A percentile compares a stretch with the other conserved stretches of the same genome.
These are phyloP conservation scores for Ormyrus pomaceus DNA, from an alignment of 2,888 invertebrate genomes.

Conservation along the genomic window DNA sequence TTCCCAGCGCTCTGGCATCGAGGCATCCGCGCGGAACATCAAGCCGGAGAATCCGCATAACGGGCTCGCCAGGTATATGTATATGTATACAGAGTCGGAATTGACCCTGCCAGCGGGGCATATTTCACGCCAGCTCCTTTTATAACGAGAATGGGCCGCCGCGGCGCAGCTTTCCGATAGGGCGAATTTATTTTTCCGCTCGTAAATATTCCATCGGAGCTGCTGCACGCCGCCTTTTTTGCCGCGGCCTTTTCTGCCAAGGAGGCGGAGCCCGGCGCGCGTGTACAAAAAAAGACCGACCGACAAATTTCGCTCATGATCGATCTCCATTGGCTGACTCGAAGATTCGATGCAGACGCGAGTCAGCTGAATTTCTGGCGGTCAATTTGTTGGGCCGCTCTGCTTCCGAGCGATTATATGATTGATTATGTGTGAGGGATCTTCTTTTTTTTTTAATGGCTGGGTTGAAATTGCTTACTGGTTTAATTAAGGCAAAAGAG, in stretches of 20 bases:
- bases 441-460: no score
- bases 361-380: no score
- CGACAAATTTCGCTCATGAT: slow-evolving; percentile 53
- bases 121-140: slow-evolving; percentile 45
- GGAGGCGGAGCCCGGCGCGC: not conserved
- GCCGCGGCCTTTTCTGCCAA: not conserved
- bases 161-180: slow-evolving; percentile 4
- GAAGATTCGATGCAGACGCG: not conserved
- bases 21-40: no score
- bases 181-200: slow-evolving; percentile 54
- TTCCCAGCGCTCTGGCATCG: no score
- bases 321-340: slow-evolving; percentile 29
- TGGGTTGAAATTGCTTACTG: no score
- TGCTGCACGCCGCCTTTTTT: slow-evolving; percentile 7
- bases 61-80: not conserved
- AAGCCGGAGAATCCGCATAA: no score
- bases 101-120: slow-evolving; percentile 31
- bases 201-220: slow-evolving; percentile 53
- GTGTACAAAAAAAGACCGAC: not conserved
- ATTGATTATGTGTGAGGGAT: no score
- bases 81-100: slow-evolving; percentile 11
- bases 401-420: no score
- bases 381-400: no score
- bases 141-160: slow-evolving; percentile 14
- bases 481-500: no score